phyloP scores from a whole-genome alignment of 2,113 vertebrate species.

The Cochlearius cochlearius region DNA sequence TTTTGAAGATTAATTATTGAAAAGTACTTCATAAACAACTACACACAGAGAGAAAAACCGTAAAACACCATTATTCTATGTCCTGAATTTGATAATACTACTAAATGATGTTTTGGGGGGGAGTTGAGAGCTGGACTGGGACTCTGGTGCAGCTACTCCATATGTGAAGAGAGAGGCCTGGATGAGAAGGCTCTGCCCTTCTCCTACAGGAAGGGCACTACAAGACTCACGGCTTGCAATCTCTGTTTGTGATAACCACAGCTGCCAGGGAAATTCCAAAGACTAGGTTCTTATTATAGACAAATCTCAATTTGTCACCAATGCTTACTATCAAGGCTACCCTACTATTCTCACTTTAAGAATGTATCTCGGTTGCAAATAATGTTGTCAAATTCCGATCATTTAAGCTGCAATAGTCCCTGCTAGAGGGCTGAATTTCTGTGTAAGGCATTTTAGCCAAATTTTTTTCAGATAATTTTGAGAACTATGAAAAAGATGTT shows the following conservation, averaged over 20 bases:
- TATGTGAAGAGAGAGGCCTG: not conserved
- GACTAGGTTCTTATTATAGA: not conserved
- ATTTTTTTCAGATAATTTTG: not conserved
- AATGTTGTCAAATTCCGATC: not conserved
- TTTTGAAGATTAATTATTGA: not conserved
- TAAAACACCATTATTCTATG: not conserved
- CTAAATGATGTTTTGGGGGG: not conserved
- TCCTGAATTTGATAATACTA: not conserved
- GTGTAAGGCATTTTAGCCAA: not conserved
- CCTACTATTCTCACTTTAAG: not conserved
- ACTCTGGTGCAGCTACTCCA: not conserved
- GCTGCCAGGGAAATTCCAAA: not conserved
- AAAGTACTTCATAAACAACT: not conserved
- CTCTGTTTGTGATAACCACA: not conserved
- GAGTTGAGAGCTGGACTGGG: not conserved
- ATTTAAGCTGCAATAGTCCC: not conserved
- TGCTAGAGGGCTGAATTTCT: not conserved
- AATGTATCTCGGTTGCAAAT: fast-evolving
- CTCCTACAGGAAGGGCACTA: not conserved
- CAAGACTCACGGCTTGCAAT: not conserved
- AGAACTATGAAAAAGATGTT: not conserved
- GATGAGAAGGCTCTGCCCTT: not conserved
- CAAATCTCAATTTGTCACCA: not conserved
- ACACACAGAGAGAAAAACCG: not conserved
- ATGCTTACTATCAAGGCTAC: not conserved